Evolutionary conservation across 2,888 invertebrate species (phyloP).

Genomic region (Metallyticus violacea): DNA sequence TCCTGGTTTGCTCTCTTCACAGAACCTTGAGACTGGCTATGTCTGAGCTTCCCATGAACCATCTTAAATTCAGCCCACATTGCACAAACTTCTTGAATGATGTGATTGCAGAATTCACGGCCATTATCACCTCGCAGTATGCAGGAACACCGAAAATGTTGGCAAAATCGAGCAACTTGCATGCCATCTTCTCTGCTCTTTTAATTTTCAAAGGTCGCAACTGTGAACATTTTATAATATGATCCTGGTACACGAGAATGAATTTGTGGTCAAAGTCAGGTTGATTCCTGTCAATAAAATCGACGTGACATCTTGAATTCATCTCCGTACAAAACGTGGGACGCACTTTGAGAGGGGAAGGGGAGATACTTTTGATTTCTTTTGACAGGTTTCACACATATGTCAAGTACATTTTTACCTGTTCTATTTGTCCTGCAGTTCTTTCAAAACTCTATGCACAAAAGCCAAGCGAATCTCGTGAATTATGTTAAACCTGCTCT

Average conservation of each 20-base stretch:
- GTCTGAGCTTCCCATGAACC: slow-evolving; percentile 43
- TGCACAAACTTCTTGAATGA: slow-evolving; percentile 34
- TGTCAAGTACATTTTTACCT: neutral
- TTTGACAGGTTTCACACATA: slow-evolving; percentile 1
- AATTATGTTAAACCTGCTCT: too few species aligned
- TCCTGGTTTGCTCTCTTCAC: slow-evolving; percentile 39
- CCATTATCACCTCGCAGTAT: slow-evolving; percentile 43
- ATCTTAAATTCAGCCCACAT: slow-evolving; percentile 43
- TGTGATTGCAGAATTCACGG: slow-evolving; percentile 37
- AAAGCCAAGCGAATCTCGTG: too few species aligned
- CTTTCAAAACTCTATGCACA: too few species aligned
- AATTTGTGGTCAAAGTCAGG: slow-evolving; percentile 42
- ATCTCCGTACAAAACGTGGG: slow-evolving; percentile 36
- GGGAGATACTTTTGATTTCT: neutral
- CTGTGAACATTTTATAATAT: slow-evolving; percentile 45
- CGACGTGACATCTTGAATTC: slow-evolving; percentile 42
- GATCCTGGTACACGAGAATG: slow-evolving; percentile 44
- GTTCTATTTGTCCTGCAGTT: neutral
- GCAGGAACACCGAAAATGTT: slow-evolving; percentile 41
- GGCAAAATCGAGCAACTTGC: slow-evolving; percentile 43
- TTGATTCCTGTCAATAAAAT: slow-evolving; percentile 44
- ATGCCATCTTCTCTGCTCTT: slow-evolving; percentile 42
- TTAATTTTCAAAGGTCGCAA: slow-evolving; percentile 42
- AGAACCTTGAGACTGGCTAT: slow-evolving; percentile 40
- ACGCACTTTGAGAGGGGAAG: slow-evolving; percentile 22